phyloP scores from a whole-genome alignment of 2,888 invertebrate genomes.

The Halocaridina rubra region DNA sequence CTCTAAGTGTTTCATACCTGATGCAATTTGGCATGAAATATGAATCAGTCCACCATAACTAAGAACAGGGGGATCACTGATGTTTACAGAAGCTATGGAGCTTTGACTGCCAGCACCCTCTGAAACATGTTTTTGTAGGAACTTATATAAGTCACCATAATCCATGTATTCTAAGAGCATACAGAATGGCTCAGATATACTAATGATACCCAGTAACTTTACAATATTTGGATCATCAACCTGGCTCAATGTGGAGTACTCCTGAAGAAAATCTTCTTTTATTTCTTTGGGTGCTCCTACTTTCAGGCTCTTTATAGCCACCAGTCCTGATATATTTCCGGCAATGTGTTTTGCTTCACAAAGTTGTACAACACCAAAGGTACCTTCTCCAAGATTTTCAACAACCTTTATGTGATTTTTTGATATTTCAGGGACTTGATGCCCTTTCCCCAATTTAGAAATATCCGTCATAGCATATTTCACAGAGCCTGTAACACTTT shows the following conservation, averaged over 20 bases:
- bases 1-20: conserved; percentile 91
- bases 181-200: conserved; percentile 83
- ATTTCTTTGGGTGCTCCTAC: conserved; percentile 22
- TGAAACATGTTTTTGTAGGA: conserved; percentile 77
- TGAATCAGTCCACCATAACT: conserved; percentile 86
- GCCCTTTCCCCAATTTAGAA: not conserved
- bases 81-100: not conserved
- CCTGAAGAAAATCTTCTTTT: conserved; percentile 72
- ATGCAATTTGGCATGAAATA: conserved; percentile 88
- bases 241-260: conserved; percentile 85
- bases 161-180: conserved; percentile 90
- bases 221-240: conserved; percentile 87
- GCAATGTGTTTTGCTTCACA: conserved; percentile 41
- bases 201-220: conserved; percentile 83
- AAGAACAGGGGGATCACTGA: conserved; percentile 11
- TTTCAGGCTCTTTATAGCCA: conserved; percentile 48
- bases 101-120: conserved; percentile 75
- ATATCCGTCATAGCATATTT: conserved; percentile 34
- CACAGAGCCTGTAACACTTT: conserved; percentile 60
- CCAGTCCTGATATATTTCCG: not conserved
- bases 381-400: conserved; percentile 81
- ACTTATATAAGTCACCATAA: conserved; percentile 84
- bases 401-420: conserved; percentile 79
- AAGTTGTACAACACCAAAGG: conserved; percentile 76
- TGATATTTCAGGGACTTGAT: conserved; percentile 73